Evolutionary conservation across 2,888 invertebrate genomes (phyloP).

Genomic region (Xestia rhomboidea): DNA sequence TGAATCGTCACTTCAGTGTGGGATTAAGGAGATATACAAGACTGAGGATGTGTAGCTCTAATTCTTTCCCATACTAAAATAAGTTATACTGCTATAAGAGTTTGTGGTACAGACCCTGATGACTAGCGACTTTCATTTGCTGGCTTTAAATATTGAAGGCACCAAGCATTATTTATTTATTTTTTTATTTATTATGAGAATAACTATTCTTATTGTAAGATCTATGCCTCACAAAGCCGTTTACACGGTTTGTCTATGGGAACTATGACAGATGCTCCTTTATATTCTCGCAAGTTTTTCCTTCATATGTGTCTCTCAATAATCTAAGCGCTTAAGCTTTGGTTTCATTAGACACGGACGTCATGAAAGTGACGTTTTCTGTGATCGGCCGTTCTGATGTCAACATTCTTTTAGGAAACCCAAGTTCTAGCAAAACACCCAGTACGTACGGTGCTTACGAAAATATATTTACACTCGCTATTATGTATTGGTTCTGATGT

Average conservation of each 20-base stretch:
- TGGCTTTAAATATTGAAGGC: background rate
- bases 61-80: background rate
- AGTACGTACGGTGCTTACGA: background rate
- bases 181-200: background rate
- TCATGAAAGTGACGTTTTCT: background rate
- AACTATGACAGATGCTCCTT: background rate
- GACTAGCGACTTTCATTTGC: background rate
- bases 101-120: background rate
- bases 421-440: background rate
- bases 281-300: background rate
- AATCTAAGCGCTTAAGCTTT: background rate
- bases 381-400: background rate
- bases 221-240: background rate
- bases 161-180: background rate
- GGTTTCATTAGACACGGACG: background rate
- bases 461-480: background rate
- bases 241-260: background rate
- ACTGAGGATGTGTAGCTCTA: background rate
- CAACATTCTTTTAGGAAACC: background rate
- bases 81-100: background rate
- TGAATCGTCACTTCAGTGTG: background rate
- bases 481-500: constrained; percentile 6
- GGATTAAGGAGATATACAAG: background rate
- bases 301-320: too few relatives aligned
- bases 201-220: background rate